Percentiles rank a stretch among this genome's conserved stretches.
Evolutionary conservation across 2,888 invertebrate genomes (phyloP).

Genomic region (Aspidiotus rigidus): DNA sequence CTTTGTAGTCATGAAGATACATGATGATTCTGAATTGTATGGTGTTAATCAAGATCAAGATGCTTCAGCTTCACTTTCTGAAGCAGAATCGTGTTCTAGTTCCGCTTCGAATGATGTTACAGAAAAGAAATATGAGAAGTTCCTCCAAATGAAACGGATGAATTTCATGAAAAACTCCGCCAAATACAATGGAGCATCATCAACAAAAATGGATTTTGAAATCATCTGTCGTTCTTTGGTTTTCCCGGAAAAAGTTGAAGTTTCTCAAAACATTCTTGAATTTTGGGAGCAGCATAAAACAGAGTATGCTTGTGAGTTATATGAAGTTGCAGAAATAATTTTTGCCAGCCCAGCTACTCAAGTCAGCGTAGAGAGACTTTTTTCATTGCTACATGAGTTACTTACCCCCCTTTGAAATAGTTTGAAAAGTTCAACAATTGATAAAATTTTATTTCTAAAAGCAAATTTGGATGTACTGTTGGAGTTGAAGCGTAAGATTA

Average conservation of each 20-base stretch:
- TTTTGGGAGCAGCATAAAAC: background rate
- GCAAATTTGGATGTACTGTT: background rate
- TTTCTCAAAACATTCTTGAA: background rate
- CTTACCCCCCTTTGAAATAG: background rate
- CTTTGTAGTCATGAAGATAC: too few relatives aligned
- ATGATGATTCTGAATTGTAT: too few relatives aligned
- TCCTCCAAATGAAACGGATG: background rate
- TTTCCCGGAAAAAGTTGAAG: background rate
- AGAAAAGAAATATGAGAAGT: background rate
- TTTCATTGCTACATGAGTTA: background rate
- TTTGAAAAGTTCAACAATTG: background rate
- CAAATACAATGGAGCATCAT: background rate
- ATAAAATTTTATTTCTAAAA: conserved; percentile 9
- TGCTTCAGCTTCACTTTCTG: background rate
- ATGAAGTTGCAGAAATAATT: background rate
- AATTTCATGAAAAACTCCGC: background rate
- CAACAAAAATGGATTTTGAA: background rate
- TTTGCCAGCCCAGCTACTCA: background rate
- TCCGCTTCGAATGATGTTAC: background rate
- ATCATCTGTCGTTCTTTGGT: background rate
- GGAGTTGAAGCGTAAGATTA: background rate
- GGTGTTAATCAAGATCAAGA: too few relatives aligned
- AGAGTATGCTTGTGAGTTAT: background rate
- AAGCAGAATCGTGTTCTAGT: background rate
- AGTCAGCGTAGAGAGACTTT: conserved; percentile 2